These are phyloP conservation scores for Drosophila prostipennis DNA, from an alignment of 2,888 invertebrate genomes.

Conservation along the genomic window DNA sequence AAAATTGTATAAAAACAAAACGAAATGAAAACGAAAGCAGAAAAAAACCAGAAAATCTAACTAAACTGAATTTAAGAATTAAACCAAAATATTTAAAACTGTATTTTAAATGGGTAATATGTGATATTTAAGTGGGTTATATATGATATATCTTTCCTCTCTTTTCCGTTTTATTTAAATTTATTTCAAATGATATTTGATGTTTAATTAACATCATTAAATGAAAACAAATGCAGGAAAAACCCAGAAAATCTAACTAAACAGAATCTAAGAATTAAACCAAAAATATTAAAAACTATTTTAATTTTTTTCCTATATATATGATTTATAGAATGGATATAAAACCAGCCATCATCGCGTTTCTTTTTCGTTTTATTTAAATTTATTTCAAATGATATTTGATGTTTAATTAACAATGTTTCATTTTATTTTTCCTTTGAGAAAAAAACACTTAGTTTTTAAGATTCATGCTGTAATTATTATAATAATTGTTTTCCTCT, in stretches of 20 bases:
- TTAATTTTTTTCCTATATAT: too few species aligned
- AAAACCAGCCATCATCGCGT: not conserved
- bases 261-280: too few species aligned
- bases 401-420: slow-evolving; percentile 77
- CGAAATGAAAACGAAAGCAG: slow-evolving; percentile 39
- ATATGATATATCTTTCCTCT: too few species aligned
- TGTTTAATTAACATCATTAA: slow-evolving; percentile 78
- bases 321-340: not conserved
- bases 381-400: slow-evolving; percentile 76
- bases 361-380: slow-evolving; percentile 54
- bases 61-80: slow-evolving; percentile 24
- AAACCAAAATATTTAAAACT: not conserved
- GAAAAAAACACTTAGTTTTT: slow-evolving; percentile 76
- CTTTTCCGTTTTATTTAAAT: slow-evolving; percentile 58
- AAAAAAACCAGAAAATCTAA: slow-evolving; percentile 1
- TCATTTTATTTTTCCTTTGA: slow-evolving; percentile 68
- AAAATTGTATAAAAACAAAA: slow-evolving; percentile 60
- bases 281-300: too few species aligned
- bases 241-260: too few species aligned
- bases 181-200: slow-evolving; percentile 76
- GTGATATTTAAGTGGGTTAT: too few species aligned
- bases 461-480: slow-evolving; percentile 72
- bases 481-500: slow-evolving; percentile 44
- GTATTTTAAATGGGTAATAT: not conserved
- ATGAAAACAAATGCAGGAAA: too few species aligned